Evolutionary conservation across 30 jellyfish, hydroid and myxozoan genomes (phyloP), one percentile per base, ranked within the genome.

Genomic region (Aurelia aurita): DNA sequence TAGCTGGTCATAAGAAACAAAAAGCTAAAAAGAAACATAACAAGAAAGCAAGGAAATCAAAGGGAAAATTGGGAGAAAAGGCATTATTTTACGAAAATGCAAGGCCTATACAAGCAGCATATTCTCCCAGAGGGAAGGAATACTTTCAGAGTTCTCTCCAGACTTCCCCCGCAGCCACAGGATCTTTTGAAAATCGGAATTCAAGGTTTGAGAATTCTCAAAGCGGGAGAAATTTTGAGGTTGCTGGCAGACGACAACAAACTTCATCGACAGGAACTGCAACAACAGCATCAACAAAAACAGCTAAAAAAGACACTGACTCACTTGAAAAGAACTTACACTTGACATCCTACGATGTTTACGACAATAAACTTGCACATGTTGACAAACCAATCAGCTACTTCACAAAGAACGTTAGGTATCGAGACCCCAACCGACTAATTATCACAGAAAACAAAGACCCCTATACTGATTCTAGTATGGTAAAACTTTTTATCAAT

Each of bases 401-500:
- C 81, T 83, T 83, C 31, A 25, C 26, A 22, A 83, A 83, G 43
- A 29, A 62, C 31, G 32, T 11, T 21, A 76, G 43, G 12, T 23
- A 64, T 18, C 81, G 61, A 47, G 85, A 82, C 25, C 75, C 76
- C 3, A 76, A 82, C 85, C 58, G 93, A 83, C 87, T 83, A 25
- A 46, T 83, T 2, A 72, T 83, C 35, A 83, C 93, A 0, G 93
- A 83, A 71, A 70, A 71, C 28, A 75, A 39, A 46, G 86, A 83
- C 79, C 93, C 93, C 6, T 11, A 5, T 23, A 62, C 93, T 11
- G 93, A 69, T 51, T 59, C 87, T 16, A 83, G 87, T 20, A 83
- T 67, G 83, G 77, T 83, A 0, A 83, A 83, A 59, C 55, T 83
- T 16, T 83, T 83, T 71, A 34, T 83, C 79, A 69, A 83, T 70